Base-by-base conservation (phyloP, 2,797 vertebrate genomes). In the Decapterus maruadsi region DNA sequence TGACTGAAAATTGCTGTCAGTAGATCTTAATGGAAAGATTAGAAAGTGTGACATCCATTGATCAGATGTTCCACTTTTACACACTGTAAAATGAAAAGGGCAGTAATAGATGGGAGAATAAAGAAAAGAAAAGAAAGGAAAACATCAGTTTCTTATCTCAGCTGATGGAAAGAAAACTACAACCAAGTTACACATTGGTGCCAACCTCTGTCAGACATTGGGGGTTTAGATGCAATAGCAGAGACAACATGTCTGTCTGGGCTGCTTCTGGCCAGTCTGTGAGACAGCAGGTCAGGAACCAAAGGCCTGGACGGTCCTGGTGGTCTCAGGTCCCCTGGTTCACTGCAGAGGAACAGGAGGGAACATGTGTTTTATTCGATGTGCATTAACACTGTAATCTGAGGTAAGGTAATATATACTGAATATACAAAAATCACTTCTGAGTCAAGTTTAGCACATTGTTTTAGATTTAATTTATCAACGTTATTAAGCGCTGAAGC, bases 241-340 rank as follows among this genome's bases (percentile, higher is more conserved):
- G 68, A 67, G 14, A 54, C 43, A 2, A 17, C 0, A 10, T 72
- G 89, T 68, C 83, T 91, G n/a, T 86, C 89, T 55, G 87, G 87
- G 72, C 68, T 75, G 48, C 59, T 68, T 79, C 88, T 82, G 67
- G 83, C 34, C 59, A 87, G 71, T 17, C 86, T 83, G 68, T 90
- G 92, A 75, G 89, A 87, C 68, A 87, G 75, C 9, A 86, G 85
- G 72, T 91, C 94, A 60, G 92, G 90, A 67, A 90, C 89, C 60
- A 90, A 80, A 77, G 88, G 83, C 34, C 86, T 87, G 68, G 84
- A 76, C 48, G 80, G 75, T 43, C 40, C 68, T 46, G 53, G 57
- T n/a, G 75, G 34, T 70, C 88, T 91, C 59, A 75, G 43, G 38
- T 91, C 85, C 4, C 89, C 90, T 51, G 84, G 64, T 53, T 93